These are phyloP conservation scores for Brachylomia viminalis DNA, from an alignment of 2,888 invertebrate genomes.

Conservation along the genomic window DNA sequence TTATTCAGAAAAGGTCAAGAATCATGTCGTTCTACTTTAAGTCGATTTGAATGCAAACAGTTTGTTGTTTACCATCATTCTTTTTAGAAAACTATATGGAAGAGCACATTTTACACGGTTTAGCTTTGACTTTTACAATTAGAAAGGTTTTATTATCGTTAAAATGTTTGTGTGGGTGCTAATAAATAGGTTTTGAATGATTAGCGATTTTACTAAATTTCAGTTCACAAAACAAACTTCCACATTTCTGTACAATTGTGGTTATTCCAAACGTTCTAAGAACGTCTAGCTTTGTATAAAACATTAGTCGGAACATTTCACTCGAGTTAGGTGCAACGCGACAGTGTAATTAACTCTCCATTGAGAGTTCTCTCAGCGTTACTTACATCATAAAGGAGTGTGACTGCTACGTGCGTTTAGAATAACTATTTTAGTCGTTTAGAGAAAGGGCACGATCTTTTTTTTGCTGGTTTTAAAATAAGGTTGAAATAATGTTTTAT, in stretches of 20 bases:
- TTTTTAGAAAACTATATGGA: neutral
- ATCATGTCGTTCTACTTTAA: neutral
- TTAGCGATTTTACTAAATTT: neutral
- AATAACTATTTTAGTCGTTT: neutral
- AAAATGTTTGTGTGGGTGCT: no score
- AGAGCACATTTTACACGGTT: neutral
- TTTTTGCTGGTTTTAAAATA: neutral
- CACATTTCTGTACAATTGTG: neutral
- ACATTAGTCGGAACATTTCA: neutral
- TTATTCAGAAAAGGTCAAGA: neutral
- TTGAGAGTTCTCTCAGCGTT: slow-evolving; percentile 5
- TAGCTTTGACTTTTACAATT: neutral
- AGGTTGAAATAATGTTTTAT: no score
- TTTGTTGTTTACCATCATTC: neutral
- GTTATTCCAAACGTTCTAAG: neutral
- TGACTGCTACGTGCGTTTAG: neutral
- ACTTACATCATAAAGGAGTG: slow-evolving; percentile 3
- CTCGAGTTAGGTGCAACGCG: slow-evolving; percentile 1
- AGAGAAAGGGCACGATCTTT: neutral
- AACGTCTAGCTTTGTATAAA: neutral
- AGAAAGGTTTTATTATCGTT: neutral
- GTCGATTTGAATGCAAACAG: neutral
- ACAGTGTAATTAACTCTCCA: slow-evolving; percentile 13
- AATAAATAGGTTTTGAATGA: neutral
- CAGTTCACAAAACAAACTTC: neutral